Evolutionary conservation across 2,113 vertebrate genomes (phyloP).

Genomic region (Vidua chalybeata): DNA sequence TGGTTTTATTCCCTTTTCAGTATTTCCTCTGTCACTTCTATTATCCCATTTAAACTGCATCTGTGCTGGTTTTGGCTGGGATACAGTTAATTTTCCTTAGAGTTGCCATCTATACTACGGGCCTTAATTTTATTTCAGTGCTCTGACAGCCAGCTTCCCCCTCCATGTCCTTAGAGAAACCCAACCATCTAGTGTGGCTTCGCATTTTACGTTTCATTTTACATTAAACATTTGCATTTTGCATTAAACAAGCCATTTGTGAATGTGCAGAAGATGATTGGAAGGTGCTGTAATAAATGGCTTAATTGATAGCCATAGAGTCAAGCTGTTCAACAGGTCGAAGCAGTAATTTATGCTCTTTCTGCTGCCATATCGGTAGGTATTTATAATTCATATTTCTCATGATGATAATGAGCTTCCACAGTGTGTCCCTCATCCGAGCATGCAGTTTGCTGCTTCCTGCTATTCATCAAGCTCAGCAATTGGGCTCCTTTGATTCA

Average conservation of each 20-base stretch:
- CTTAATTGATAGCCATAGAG: neutral
- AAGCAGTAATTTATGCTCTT: neutral
- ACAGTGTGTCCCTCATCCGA: accelerated
- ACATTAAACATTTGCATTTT: neutral
- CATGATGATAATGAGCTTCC: neutral
- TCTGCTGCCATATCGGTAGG: neutral
- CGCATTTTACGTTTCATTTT: neutral
- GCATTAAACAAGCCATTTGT: neutral
- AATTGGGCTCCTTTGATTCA: neutral
- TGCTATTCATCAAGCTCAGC: neutral
- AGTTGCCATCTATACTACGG: accelerated
- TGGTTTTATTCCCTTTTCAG: neutral
- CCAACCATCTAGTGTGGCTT: accelerated
- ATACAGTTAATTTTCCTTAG: neutral
- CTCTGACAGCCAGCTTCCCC: neutral
- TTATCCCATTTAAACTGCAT: neutral
- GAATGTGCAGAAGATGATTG: neutral
- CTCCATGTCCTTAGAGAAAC: neutral
- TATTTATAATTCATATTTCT: slow-evolving; percentile 30
- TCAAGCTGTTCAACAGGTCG: neutral
- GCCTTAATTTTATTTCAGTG: neutral
- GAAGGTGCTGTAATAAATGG: neutral
- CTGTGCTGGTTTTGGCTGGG: neutral
- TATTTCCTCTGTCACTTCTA: neutral
- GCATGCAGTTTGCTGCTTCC: neutral